Conservation (phyloP, 2,797 vertebrate genomes). For the Brachyalestes nurse region DNA sequence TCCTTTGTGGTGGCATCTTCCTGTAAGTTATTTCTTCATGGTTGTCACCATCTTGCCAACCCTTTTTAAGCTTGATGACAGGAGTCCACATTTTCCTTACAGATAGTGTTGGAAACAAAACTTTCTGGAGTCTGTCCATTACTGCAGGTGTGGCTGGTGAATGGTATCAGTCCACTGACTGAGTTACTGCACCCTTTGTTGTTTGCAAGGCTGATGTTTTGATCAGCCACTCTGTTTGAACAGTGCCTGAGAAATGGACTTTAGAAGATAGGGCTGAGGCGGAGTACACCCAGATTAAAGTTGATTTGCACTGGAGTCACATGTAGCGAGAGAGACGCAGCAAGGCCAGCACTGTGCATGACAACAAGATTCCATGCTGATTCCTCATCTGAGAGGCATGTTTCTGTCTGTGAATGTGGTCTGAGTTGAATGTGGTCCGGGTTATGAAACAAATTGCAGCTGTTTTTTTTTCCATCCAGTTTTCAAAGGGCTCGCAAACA, state of each 20-base stretch:
- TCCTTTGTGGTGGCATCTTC: background rate
- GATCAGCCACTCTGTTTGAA: conserved; percentile 5
- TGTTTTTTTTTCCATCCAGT: background rate
- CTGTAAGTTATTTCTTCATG: background rate
- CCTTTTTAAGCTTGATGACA: background rate
- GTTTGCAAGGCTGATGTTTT: background rate
- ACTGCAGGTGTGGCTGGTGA: background rate
- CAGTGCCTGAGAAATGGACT: background rate
- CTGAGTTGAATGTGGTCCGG: background rate
- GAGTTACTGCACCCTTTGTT: background rate
- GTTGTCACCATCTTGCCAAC: background rate
- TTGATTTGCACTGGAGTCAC: conserved; percentile 11
- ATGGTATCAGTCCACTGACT: background rate
- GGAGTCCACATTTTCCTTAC: background rate
- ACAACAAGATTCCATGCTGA: background rate
- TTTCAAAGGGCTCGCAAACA: background rate
- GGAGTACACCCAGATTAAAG: background rate
- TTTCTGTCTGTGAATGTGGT: background rate
- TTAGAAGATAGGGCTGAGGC: background rate
- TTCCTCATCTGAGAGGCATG: background rate
- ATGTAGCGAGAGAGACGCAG: background rate
- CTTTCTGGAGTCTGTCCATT: background rate
- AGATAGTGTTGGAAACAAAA: background rate
- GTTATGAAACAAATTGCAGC: background rate
- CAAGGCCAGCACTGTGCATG: background rate